Base-by-base conservation (phyloP, 2,888 invertebrate species). In the Campoplex nolae region DNA sequence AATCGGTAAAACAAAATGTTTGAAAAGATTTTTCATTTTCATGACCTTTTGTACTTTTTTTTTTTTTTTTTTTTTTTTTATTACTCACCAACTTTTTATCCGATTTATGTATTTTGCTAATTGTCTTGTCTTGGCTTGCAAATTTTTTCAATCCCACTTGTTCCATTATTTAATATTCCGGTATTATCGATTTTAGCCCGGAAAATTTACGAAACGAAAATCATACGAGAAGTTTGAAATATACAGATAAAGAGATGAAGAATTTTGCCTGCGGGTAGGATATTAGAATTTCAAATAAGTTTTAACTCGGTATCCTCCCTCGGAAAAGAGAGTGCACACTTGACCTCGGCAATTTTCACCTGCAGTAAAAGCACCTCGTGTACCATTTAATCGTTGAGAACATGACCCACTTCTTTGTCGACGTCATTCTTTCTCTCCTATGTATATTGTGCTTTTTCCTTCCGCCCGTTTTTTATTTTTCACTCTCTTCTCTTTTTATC, bases 391-490 rank as follows among this genome's bases (percentile, higher is more conserved):
- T 85, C 87, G 79, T 85, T 83, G 85, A 86, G 91, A 89, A 86
- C 90, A 81, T 83, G 91, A 89, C 91, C 92, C 78, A 92, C 89
- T 92, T 92, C 87, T 77, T 54, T 67, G 3, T 23, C 23, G 65
- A 38, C 75, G 76, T 83, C 74, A 68, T 78, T 84, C 70, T 28
- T 48, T 51, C 48, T 77, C 58, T 54, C 54, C 8, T 51, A 16
- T 8, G 23, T 23, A 23, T 23, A 28, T 58, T 23, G 75, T 18
- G 42, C 62, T 81, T 75, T 89, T 32, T 16, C 13, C 16, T 42
- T 58, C 16, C 16, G 23, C 35, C 35, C 38, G n/a, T 51, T 18
- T 68, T 45, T 48, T 28, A 13, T 68, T 23, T 42, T 9, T 23
- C 54, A 3, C 23, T 54, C 7, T 48, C 8, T 45, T 18, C 23